Evolutionary conservation across 2,113 vertebrate genomes (phyloP), one percentile per base, ranked within the genome.

Genomic region (Heloderma charlesbogerti): DNA sequence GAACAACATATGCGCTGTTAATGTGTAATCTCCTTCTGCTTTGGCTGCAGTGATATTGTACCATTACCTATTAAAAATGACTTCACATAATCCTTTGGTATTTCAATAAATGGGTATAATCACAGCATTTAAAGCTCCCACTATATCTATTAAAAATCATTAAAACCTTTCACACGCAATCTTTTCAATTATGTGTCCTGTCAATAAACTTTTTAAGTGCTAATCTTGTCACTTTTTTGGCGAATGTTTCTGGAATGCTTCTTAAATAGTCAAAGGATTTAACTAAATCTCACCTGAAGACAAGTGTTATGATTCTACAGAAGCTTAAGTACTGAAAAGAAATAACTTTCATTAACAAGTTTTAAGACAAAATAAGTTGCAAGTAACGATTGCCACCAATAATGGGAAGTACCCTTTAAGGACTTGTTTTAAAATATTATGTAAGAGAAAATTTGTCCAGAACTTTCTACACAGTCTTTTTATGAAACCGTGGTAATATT

Each of bases 251-350:
- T 94, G 94, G 95, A 97, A 97, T 96, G 96, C 93, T 96, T 97
- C 96, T 96, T 96, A 97, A 97, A 94, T 95, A 95, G 94, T 96
- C 94, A 93, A 95, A 94, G 94, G 96, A 97, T 96, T 97, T 97
- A 96, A 97, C 94, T 93, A 97, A 97, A 97, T 96, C 96, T 96
- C 94, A 97, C 93, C 94, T 90, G 1, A 92, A 96, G 95, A 97
- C 95, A 97, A 95, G 93, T 92, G 97, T 97, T 95, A 90, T 89
- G 96, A 96, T 94, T 94, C 89, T 15, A 83, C 81, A 84, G 43
- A 94, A 96, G 96, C 84, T 20, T 48, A 93, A 92, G 67, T 95
- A 94, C 89, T 95, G 93, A 95, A 94, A 96, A 93, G 90, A 96
- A 97, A 97, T 92, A 91, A 94, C 94, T 96, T 97, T 95, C 93